Percentiles rank a stretch among this genome's conserved stretches.
Conservation (phyloP, 2,888 invertebrate species). For the Tupiocoris notatus region DNA sequence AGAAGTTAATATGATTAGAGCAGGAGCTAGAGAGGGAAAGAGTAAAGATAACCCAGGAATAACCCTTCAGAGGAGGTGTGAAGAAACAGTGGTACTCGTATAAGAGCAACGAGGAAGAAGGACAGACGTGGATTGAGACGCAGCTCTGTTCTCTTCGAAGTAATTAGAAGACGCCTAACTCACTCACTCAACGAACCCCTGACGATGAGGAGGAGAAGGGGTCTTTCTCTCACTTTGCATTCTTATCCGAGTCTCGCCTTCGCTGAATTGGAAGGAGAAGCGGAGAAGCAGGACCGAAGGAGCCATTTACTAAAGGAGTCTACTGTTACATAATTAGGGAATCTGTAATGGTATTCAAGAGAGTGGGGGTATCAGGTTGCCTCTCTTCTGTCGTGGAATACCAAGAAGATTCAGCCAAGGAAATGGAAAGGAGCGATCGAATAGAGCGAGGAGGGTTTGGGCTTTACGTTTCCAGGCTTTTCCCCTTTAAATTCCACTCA, state of each 20-base stretch:
- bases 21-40: slow-evolving; percentile 7
- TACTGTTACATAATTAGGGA: slow-evolving; percentile 44
- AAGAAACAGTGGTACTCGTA: background rate
- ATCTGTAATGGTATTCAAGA: slow-evolving; percentile 43
- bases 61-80: background rate
- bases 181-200: slow-evolving; percentile 12
- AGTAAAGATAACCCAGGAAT: background rate
- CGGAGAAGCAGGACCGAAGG: background rate
- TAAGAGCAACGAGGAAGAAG: too few relatives aligned
- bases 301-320: slow-evolving; percentile 42
- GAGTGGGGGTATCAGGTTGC: slow-evolving; percentile 41
- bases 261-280: background rate
- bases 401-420: slow-evolving; percentile 24
- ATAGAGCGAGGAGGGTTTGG: background rate
- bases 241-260: slow-evolving; percentile 21
- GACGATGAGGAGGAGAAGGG: background rate
- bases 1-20: slow-evolving; percentile 25
- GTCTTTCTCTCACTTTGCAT: slow-evolving; percentile 43
- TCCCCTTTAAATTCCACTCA: background rate
- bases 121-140: slow-evolving; percentile 25
- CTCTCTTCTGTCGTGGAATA: slow-evolving; percentile 12
- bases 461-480: background rate
- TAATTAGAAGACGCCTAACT: slow-evolving; percentile 32
- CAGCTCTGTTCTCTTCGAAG: slow-evolving; percentile 27
- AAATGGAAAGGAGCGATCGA: background rate